Conservation (phyloP, 2,113 vertebrate genomes). For the Xiphophorus maculatus region DNA sequence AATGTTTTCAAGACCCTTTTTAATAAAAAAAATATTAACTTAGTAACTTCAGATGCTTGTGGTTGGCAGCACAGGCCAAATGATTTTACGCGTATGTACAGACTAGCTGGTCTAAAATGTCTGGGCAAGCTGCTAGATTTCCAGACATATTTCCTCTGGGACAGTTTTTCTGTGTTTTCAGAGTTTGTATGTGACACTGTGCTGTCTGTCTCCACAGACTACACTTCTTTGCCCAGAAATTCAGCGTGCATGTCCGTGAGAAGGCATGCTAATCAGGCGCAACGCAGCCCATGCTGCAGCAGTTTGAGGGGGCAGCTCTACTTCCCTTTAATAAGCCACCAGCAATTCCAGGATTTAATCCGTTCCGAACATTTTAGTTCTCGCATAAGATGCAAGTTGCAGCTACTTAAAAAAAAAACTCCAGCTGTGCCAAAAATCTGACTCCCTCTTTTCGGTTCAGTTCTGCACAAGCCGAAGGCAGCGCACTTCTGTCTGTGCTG, state of each 20-base stretch:
- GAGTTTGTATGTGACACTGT: neutral
- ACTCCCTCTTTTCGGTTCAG: neutral
- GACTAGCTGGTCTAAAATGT: neutral
- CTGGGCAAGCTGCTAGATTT: conserved; percentile 31
- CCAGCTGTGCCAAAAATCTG: conserved; percentile 6
- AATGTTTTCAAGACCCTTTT: neutral
- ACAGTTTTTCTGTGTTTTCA: neutral
- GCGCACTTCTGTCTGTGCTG: conserved; percentile 6
- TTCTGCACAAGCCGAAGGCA: neutral
- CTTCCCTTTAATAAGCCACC: conserved; percentile 9
- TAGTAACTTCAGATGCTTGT: neutral
- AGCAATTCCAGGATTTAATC: conserved; percentile 22
- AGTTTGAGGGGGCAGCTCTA: neutral
- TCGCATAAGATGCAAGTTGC: conserved; percentile 16
- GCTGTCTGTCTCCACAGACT: conserved; percentile 17
- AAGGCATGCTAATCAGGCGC: conserved; percentile 56
- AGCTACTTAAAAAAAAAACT: neutral
- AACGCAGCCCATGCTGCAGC: conserved; percentile 28
- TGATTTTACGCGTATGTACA: neutral
- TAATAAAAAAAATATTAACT: neutral
- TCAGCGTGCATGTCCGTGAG: conserved; percentile 25
- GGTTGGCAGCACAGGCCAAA: neutral
- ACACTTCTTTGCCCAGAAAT: conserved; percentile 27
- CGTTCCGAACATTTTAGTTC: conserved; percentile 27
- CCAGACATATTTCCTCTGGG: conserved; percentile 46